Evolutionary conservation across 2,888 invertebrate species (phyloP).

Genomic region (Gymnosoma rotundatum): DNA sequence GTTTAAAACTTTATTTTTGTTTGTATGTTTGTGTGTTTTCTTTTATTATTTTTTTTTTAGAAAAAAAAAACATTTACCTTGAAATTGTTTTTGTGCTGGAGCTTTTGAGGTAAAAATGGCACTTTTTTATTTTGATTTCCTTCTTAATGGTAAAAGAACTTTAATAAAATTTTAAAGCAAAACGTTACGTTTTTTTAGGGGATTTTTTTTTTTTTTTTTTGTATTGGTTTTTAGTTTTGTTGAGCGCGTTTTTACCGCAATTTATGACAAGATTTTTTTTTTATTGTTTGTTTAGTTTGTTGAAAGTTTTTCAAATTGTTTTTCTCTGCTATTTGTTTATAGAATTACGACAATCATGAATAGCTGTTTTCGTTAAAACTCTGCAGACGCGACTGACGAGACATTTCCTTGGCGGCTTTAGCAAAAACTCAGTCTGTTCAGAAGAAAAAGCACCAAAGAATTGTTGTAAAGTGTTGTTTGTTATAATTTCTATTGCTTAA

Average conservation of each 20-base stretch:
- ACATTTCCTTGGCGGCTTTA: constrained; percentile 76
- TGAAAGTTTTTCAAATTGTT: constrained; percentile 49
- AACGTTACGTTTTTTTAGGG: neutral
- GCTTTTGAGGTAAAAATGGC: constrained; percentile 50
- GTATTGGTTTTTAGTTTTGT: constrained; percentile 44
- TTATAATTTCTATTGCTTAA: constrained; percentile 45
- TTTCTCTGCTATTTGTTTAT: constrained; percentile 47
- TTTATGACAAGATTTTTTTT: constrained; percentile 17
- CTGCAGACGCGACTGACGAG: constrained; percentile 81
- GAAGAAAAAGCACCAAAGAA: constrained; percentile 68
- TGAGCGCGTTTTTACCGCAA: constrained; percentile 47
- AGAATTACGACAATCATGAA: constrained; percentile 66
- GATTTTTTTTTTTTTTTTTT: constrained; percentile 13
- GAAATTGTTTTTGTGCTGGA: constrained; percentile 49
- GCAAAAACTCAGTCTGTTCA: constrained; percentile 66
- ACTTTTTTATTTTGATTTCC: constrained; percentile 36
- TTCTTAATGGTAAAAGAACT: constrained; percentile 4
- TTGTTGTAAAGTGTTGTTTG: constrained; percentile 66
- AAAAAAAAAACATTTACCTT: constrained; percentile 62
- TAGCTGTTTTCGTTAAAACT: constrained; percentile 81
- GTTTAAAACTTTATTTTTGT: constrained; percentile 37
- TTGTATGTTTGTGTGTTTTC: neutral
- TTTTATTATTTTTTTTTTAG: constrained; percentile 17
- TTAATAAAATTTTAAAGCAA: constrained; percentile 5
- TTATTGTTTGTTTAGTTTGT: constrained; percentile 6